Conservation (phyloP, 2,888 invertebrate genomes). For the Scrobipalpa costella region DNA sequence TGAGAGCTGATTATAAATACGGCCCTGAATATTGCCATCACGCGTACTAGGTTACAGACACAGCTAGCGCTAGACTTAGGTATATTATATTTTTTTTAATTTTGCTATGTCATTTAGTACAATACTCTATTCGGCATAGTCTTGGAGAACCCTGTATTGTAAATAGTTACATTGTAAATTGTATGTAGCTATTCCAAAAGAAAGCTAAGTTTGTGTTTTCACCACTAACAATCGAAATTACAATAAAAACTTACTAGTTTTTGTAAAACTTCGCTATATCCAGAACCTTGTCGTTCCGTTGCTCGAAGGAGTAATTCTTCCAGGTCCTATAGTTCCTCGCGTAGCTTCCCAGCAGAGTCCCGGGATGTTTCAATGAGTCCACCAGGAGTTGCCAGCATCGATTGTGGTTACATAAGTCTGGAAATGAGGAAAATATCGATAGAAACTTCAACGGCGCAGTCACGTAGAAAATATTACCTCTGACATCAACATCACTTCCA, state of each 20-base stretch:
- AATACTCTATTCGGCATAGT: too few relatives aligned
- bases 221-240: too few relatives aligned
- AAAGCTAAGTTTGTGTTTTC: too few relatives aligned
- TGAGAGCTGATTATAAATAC: too few relatives aligned
- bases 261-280: constrained; percentile 48
- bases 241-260: constrained; percentile 55
- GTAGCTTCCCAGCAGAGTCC: constrained; percentile 55
- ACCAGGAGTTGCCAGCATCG: constrained; percentile 59
- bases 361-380: constrained; percentile 57
- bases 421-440: background rate
- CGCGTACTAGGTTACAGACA: too few relatives aligned
- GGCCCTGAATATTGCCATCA: too few relatives aligned
- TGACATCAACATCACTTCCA: background rate
- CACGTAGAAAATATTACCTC: background rate
- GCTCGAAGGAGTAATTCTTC: constrained; percentile 54
- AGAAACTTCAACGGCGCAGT: background rate
- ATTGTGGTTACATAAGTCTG: constrained; percentile 70
- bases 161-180: too few relatives aligned
- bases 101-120: too few relatives aligned
- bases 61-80: too few relatives aligned
- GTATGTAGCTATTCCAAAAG: too few relatives aligned
- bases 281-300: constrained; percentile 49
- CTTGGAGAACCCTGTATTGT: too few relatives aligned
- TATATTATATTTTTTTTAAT: too few relatives aligned
- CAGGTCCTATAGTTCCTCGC: constrained; percentile 61